Evolutionary conservation across 2,888 invertebrate species (phyloP), one percentile per base, ranked within the genome.

Genomic region (Prenolepis imparis): DNA sequence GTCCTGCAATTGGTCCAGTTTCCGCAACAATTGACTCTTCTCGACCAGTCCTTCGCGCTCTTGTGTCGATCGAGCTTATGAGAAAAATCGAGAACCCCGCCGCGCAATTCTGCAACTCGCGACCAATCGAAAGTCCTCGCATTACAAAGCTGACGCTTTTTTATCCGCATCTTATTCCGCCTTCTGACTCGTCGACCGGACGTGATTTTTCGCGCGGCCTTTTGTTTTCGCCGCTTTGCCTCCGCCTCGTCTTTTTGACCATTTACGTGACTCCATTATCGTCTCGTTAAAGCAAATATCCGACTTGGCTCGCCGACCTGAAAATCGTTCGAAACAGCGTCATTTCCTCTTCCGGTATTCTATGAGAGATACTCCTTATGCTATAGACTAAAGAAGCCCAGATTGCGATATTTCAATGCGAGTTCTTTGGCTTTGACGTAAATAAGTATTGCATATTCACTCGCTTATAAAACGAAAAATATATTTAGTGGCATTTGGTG

Each of bases 211-310:
- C 83, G 86, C 67, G 81, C 80, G 78, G 72, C 82, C 75, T 39
- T 80, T 82, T 73, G 78, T 84, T 83, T 83, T 80, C 82, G 64
- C 80, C 81, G 39, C 75, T 66, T 83, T 55, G 73, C 84, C 75
- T 82, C 82, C 63, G 70, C 4, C 67, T 73, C 52, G 81, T 55
- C 67, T 73, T 82, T 77, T 82, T 66, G 64, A 59, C 67, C 81
- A 75, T 78, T 52, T 72, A 59, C 59, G 44, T 59, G 44, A 44
- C 44, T 80, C 48, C 66, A 80, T 66, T 80, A 67, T 82, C 83
- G 83, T 32, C 72, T 80, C 84, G 87, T 92, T 91, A 91, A 93
- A 93, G 91, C 93, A 92, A 91, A 92, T 91, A 92, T 93, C 93
- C 87, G 91, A 82, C 77, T 36, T 64, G 84, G 44, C 70, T 89